These are phyloP conservation scores for Pteria penguin DNA, from an alignment of 2,888 invertebrate genomes.

Conservation along the genomic window DNA sequence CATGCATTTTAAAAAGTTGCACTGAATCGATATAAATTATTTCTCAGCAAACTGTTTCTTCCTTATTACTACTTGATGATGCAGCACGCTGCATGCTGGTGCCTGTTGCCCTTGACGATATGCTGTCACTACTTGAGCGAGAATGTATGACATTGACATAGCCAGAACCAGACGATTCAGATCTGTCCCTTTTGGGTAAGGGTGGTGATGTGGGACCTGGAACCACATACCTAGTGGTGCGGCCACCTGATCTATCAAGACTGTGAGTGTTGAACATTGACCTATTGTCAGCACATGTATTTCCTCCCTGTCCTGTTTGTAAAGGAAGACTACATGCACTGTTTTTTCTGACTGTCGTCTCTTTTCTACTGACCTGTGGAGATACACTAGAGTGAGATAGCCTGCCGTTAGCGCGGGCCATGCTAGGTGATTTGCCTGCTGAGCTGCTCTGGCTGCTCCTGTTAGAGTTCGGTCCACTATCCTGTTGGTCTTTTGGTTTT, in stretches of 20 bases:
- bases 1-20: too few species aligned
- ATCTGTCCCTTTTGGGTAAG: background rate
- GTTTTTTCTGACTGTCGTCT: constrained; percentile 8
- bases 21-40: too few species aligned
- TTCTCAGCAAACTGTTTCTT: constrained; percentile 29
- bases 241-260: background rate
- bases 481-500: constrained; percentile 39
- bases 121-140: constrained; percentile 16
- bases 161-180: background rate
- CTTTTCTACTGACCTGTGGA: background rate
- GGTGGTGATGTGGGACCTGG: constrained; percentile 9
- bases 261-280: background rate
- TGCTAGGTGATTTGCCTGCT: background rate
- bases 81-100: constrained; percentile 1
- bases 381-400: background rate
- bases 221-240: background rate
- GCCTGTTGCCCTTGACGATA: background rate
- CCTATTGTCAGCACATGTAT: background rate
- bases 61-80: constrained; percentile 24
- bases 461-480: constrained; percentile 10
- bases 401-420: constrained; percentile 3
- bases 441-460: background rate
- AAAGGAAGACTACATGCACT: constrained; percentile 9
- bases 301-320: constrained; percentile 2
- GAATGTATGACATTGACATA: constrained; percentile 19